A percentile compares a stretch with the other conserved stretches of the same genome.
phyloP scores from a whole-genome alignment of 1,140 invertebrate species.

The Pomacea maculata region DNA sequence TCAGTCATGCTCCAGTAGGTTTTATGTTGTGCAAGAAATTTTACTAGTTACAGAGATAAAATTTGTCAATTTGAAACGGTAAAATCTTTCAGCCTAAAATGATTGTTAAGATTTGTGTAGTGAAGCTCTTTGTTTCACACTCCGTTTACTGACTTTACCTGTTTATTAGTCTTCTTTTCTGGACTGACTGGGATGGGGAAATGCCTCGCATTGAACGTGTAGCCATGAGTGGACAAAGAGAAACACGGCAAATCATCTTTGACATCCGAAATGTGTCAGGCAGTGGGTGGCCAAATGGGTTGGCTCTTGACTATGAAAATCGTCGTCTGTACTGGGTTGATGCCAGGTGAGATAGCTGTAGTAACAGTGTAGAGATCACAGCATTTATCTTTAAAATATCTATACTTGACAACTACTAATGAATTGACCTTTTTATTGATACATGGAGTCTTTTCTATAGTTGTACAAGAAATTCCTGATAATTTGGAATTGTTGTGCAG shows the following conservation, averaged over 20 bases:
- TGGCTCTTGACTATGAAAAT: constrained; percentile 73
- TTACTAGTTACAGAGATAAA: no score
- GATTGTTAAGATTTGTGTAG: no score
- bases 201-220: constrained; percentile 70
- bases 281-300: constrained; percentile 77
- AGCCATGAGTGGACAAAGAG: constrained; percentile 73
- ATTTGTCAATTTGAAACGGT: no score
- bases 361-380: not conserved
- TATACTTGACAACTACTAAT: not conserved
- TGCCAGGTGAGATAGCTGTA: constrained; percentile 67
- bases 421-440: not conserved
- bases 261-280: constrained; percentile 63
- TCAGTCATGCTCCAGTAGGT: no score
- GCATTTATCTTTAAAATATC: not conserved
- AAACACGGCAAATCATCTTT: constrained; percentile 66
- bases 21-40: no score
- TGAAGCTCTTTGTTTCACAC: no score
- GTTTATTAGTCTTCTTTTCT: constrained; percentile 75
- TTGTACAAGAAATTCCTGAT: no score
- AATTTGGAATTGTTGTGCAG: no score
- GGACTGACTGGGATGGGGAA: constrained; percentile 86
- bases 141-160: not conserved
- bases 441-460: not conserved
- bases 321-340: constrained; percentile 76
- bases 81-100: no score